Evolutionary conservation across 2,888 invertebrate species (phyloP).

Genomic region (Flexamia atlantica): DNA sequence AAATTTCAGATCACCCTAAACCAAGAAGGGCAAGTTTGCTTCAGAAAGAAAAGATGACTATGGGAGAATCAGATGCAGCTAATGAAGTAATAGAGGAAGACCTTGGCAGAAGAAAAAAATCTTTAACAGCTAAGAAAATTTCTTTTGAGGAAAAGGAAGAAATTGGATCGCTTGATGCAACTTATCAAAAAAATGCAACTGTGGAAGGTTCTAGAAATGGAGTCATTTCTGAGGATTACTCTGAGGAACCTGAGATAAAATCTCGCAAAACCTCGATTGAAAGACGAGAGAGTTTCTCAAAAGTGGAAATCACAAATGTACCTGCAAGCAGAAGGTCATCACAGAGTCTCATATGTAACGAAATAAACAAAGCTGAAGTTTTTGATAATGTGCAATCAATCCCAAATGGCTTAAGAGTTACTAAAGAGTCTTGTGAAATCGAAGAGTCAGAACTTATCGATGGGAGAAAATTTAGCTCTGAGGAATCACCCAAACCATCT

Average conservation of each 20-base stretch:
- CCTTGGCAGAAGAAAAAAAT: neutral
- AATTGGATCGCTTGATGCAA: neutral
- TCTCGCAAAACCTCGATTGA: constrained; percentile 21
- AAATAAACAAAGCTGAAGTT: constrained; percentile 42
- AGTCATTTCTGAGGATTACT: constrained; percentile 34
- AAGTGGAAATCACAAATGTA: constrained; percentile 22
- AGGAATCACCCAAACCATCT: neutral
- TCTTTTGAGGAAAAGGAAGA: constrained; percentile 43
- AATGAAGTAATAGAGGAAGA: constrained; percentile 14
- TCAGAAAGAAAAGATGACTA: constrained; percentile 13
- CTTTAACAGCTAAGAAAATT: constrained; percentile 22
- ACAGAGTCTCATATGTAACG: constrained; percentile 20
- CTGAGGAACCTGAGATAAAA: neutral
- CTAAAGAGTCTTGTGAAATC: constrained; percentile 21
- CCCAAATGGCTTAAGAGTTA: neutral
- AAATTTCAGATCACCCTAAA: constrained; percentile 4
- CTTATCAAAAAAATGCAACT: neutral
- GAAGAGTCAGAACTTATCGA: neutral
- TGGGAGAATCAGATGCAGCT: constrained; percentile 25
- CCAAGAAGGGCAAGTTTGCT: constrained; percentile 10
- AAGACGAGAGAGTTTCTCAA: constrained; percentile 43
- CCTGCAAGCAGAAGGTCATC: constrained; percentile 7
- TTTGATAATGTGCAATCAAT: constrained; percentile 14
- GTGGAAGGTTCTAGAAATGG: neutral
- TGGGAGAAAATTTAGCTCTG: neutral